Conservation (phyloP, 23 tunicate species). For the Ciona savignyi region DNA sequence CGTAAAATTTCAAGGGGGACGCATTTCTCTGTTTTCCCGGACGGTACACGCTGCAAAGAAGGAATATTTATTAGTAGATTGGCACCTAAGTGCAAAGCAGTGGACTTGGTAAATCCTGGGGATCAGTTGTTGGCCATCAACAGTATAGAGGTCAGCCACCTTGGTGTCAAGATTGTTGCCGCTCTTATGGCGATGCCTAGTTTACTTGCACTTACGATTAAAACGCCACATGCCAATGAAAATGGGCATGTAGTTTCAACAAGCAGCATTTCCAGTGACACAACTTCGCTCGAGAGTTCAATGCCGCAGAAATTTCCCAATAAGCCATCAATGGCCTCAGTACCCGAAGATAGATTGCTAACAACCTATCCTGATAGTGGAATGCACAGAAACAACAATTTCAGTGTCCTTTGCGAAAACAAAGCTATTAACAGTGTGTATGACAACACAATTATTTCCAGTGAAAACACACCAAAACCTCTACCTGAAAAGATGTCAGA, state of each 20-base stretch:
- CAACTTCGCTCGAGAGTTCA: background rate
- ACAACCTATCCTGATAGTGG: too few relatives aligned
- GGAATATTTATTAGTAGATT: slow-evolving; percentile 62
- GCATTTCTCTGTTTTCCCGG: background rate
- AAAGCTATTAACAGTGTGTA: slow-evolving; percentile 32
- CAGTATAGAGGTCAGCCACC: slow-evolving; percentile 28
- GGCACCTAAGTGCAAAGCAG: slow-evolving; percentile 30
- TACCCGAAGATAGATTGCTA: background rate
- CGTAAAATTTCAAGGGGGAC: slow-evolving; percentile 19
- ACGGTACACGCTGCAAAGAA: background rate
- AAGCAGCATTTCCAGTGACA: too few relatives aligned
- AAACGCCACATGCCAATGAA: slow-evolving; percentile 9
- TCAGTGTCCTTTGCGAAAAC: background rate
- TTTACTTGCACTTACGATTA: slow-evolving; percentile 39
- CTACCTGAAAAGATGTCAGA: background rate
- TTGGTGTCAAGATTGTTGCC: slow-evolving; percentile 55
- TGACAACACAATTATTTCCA: slow-evolving; percentile 35
- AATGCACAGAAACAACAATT: background rate
- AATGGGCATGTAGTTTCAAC: background rate
- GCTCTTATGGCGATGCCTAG: slow-evolving; percentile 57
- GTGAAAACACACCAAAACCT: background rate
- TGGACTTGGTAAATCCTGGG: slow-evolving; percentile 35
- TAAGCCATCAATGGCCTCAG: background rate
- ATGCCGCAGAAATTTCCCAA: slow-evolving; percentile 1
- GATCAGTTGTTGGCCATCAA: slow-evolving; percentile 79